These are phyloP conservation scores for Mionectes macconnelli DNA, from an alignment of 2,113 vertebrate genomes.

Conservation along the genomic window DNA sequence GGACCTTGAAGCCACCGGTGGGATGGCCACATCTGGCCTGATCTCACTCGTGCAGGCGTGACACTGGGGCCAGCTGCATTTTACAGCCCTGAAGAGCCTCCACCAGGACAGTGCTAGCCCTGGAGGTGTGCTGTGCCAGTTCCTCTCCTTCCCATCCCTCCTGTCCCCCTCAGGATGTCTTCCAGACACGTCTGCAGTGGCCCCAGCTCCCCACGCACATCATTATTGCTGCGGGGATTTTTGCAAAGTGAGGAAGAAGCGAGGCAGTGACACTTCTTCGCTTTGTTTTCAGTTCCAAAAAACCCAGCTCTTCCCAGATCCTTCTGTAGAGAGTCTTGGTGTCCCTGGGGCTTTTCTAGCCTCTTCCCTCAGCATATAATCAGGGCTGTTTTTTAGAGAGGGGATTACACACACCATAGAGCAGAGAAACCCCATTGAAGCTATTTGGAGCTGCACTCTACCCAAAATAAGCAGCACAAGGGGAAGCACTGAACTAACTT, in stretches of 20 bases:
- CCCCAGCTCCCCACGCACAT: background rate
- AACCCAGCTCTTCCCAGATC: background rate
- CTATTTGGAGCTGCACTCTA: background rate
- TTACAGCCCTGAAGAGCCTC: background rate
- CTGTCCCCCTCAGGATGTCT: background rate
- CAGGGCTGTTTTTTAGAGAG: background rate
- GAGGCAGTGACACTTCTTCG: background rate
- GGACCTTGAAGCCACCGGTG: accelerated
- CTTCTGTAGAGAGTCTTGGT: background rate
- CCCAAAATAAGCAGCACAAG: background rate
- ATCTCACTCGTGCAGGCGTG: accelerated
- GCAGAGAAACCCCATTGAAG: background rate
- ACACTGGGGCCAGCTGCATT: background rate
- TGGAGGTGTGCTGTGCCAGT: background rate
- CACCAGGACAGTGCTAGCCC: background rate
- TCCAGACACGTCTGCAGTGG: accelerated
- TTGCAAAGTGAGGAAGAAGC: background rate
- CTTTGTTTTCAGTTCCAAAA: background rate
- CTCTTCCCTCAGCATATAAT: background rate
- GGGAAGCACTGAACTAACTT: background rate
- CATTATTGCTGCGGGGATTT: background rate
- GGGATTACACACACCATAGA: background rate
- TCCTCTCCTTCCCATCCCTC: background rate
- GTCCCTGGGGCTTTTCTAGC: background rate
- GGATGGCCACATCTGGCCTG: accelerated